A percentile compares a stretch with the other conserved stretches of the same genome.
Conservation (phyloP, 2,113 vertebrate species). For the Pseudorhombus dupliciocellatus region DNA sequence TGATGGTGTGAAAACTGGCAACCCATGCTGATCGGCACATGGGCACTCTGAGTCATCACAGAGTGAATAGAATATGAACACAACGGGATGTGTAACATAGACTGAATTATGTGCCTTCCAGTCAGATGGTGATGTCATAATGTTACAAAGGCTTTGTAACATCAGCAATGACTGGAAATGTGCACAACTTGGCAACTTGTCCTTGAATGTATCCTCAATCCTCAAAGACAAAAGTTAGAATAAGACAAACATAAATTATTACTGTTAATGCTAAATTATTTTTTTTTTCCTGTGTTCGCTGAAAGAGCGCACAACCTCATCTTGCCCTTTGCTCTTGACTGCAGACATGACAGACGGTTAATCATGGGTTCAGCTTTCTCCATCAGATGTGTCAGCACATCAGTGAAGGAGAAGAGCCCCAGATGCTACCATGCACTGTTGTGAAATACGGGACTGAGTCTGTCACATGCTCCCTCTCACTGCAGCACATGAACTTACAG, state of each 20-base stretch:
- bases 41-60: slow-evolving; percentile 68
- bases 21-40: slow-evolving; percentile 45
- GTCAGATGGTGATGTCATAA: slow-evolving; percentile 56
- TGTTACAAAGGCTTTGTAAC: slow-evolving; percentile 28
- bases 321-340: slow-evolving; percentile 5
- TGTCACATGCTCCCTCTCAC: slow-evolving; percentile 71
- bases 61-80: slow-evolving; percentile 54
- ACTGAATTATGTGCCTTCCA: slow-evolving; percentile 27
- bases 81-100: slow-evolving; percentile 43
- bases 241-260: neutral
- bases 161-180: slow-evolving; percentile 49
- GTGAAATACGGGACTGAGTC: slow-evolving; percentile 58
- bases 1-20: slow-evolving; percentile 55
- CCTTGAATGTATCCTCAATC: neutral
- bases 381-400: slow-evolving; percentile 58
- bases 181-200: slow-evolving; percentile 13
- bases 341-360: slow-evolving; percentile 29
- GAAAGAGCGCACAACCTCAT: neutral
- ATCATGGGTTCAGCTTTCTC: slow-evolving; percentile 56
- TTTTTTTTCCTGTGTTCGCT: neutral
- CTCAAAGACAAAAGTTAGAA: neutral
- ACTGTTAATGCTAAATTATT: neutral
- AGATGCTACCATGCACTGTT: slow-evolving; percentile 58
- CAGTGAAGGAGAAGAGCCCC: slow-evolving; percentile 39
- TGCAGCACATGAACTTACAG: slow-evolving; percentile 25